Evolutionary conservation across 2,797 vertebrate genomes (phyloP), one percentile per base, ranked within the genome.

Genomic region (Sebastolobus alascanus): DNA sequence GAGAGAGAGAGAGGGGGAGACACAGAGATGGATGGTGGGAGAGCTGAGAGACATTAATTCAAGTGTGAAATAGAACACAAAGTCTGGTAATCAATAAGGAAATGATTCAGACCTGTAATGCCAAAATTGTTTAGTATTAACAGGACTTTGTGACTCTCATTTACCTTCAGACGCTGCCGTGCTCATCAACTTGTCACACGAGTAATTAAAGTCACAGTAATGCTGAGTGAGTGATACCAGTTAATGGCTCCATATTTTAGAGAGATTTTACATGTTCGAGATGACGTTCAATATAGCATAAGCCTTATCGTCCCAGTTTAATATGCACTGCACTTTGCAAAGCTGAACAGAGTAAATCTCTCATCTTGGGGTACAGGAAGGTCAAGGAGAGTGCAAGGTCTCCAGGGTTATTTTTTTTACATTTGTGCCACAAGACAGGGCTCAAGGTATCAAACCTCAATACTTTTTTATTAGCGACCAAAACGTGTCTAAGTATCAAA

Each of bases 11-110:
- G 76, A 55, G 77, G 35, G 80, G 63, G 77, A 73, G 75, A 83
- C 27, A 38, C 63, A 72, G 75, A 74, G 83, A 74, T 67, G 79
- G 78, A 73, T 82, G 86, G 83, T 78, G 86, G 90, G 86, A 85
- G 87, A 89, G 87, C 90, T 87, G 77, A 83, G 85, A 86, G 87
- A 93, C 92, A 91, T 93, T 94, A 93, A 94, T 92, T 95, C 90
- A 90, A 93, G 88, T 95, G 93, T 94, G 94, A 95, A 95, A 95
- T 94, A 95, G 88, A 93, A 91, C 82, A 94, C 89, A 94, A 93
- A 91, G 93, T 90, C 88, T 75, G 67, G 89, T 95, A 94, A 96
- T 96, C 93, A 95, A 95, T 95, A 93, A 91, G 80, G 89, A 91
- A 91, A 94, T 68, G 70, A 91, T 91, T 93, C 84, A 89, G 87